phyloP scores from a whole-genome alignment of 2,888 invertebrate genomes.

The Pharmacophagus antenor region DNA sequence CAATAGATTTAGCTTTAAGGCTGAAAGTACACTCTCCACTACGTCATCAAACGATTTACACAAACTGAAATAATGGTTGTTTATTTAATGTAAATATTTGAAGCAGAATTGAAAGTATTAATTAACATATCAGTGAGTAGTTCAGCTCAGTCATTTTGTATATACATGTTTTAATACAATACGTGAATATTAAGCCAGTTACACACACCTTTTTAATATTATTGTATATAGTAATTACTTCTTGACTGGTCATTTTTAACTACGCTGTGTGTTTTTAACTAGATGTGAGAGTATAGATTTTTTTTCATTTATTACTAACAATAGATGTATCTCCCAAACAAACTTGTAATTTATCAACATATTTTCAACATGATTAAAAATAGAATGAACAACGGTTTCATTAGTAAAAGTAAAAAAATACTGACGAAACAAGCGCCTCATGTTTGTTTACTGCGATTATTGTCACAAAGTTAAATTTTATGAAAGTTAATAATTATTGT shows the following conservation, averaged over 20 bases:
- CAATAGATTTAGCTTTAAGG: background rate
- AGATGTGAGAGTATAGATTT: too few species aligned
- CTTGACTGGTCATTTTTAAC: background rate
- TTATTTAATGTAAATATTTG: background rate
- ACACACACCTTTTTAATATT: conserved; percentile 5
- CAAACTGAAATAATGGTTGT: background rate
- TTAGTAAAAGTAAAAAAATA: background rate
- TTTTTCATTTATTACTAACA: too few species aligned
- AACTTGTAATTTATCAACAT: too few species aligned
- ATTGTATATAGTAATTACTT: conserved; percentile 3
- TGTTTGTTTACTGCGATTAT: background rate
- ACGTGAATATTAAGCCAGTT: conserved; percentile 4
- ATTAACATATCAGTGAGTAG: conserved; percentile 5
- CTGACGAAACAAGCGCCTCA: background rate
- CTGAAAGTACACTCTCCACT: background rate
- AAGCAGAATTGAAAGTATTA: conserved; percentile 14
- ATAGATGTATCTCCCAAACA: too few species aligned
- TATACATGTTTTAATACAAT: conserved; percentile 16
- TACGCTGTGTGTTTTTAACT: background rate
- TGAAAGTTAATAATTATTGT: too few species aligned
- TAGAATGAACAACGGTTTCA: too few species aligned
- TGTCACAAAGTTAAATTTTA: background rate
- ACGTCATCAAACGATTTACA: background rate
- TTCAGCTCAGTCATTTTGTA: conserved; percentile 8
- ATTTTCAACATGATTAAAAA: too few species aligned